Evolutionary conservation across 2,888 invertebrate species (phyloP).

Genomic region (Mylabris sibirica): DNA sequence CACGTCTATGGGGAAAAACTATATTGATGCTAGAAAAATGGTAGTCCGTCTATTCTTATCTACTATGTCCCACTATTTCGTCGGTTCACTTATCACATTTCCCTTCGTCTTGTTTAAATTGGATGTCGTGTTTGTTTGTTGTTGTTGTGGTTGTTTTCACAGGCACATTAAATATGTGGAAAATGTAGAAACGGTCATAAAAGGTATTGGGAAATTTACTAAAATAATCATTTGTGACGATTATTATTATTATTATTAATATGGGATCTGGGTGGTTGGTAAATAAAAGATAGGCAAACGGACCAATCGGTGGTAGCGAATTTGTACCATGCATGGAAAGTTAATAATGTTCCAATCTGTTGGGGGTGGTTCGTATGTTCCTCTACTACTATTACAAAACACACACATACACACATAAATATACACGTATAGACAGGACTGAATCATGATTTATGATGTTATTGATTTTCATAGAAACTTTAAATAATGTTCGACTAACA

Average conservation of each 20-base stretch:
- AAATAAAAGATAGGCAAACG: neutral
- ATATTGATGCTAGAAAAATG: neutral
- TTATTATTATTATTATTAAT: neutral
- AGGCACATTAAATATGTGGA: neutral
- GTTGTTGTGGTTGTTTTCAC: conserved; percentile 1
- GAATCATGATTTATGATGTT: conserved; percentile 3
- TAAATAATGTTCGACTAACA: conserved; percentile 5
- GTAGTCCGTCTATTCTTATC: neutral
- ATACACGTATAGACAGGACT: neutral
- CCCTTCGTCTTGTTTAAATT: neutral
- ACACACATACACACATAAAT: neutral
- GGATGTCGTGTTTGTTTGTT: neutral
- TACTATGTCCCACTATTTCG: neutral
- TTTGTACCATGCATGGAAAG: conserved; percentile 13
- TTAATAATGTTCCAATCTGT: conserved; percentile 5
- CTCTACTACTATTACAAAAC: neutral
- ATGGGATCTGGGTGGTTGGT: neutral
- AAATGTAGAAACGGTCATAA: neutral
- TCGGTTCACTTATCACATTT: neutral
- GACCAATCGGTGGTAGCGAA: neutral
- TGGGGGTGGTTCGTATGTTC: conserved; percentile 2
- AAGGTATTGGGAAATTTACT: neutral
- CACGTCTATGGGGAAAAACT: neutral
- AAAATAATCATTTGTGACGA: neutral
- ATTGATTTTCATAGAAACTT: neutral